Evolutionary conservation across 2,113 vertebrate species (phyloP).

Genomic region (Opisthocomus hoazin): DNA sequence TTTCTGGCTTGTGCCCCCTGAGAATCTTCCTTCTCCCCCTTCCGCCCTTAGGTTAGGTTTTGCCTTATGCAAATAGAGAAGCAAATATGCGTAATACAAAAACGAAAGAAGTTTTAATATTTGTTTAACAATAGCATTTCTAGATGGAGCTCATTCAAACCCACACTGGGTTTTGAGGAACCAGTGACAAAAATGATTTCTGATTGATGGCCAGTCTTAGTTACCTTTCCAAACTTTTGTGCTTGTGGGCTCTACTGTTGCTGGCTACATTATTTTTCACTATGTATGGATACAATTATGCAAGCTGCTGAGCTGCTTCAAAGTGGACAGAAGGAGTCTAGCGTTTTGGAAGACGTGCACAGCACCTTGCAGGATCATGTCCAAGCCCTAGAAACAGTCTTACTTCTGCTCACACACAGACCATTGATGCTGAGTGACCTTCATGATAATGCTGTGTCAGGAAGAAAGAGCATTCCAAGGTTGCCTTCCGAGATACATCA

Average conservation of each 20-base stretch:
- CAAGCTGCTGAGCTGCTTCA: neutral
- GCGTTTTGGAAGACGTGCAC: neutral
- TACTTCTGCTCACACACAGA: neutral
- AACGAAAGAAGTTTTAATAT: neutral
- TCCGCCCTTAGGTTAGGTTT: neutral
- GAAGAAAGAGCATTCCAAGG: neutral
- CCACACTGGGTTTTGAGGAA: neutral
- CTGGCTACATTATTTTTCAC: neutral
- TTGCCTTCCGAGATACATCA: neutral
- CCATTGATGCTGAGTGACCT: neutral
- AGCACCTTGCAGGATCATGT: neutral
- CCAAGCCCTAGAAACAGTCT: neutral
- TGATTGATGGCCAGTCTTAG: neutral
- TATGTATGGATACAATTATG: neutral
- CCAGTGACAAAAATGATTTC: neutral
- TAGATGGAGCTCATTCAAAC: neutral
- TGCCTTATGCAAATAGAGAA: neutral
- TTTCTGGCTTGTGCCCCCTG: neutral
- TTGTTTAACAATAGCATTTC: neutral
- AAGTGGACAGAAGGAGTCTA: neutral
- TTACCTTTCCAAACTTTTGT: neutral
- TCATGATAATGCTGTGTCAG: neutral
- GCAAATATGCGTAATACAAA: neutral
- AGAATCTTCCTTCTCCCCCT: neutral
- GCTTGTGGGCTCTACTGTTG: neutral